Evolutionary conservation across 1,140 invertebrate species (phyloP).

Genomic region (Steinernema khuongi): DNA sequence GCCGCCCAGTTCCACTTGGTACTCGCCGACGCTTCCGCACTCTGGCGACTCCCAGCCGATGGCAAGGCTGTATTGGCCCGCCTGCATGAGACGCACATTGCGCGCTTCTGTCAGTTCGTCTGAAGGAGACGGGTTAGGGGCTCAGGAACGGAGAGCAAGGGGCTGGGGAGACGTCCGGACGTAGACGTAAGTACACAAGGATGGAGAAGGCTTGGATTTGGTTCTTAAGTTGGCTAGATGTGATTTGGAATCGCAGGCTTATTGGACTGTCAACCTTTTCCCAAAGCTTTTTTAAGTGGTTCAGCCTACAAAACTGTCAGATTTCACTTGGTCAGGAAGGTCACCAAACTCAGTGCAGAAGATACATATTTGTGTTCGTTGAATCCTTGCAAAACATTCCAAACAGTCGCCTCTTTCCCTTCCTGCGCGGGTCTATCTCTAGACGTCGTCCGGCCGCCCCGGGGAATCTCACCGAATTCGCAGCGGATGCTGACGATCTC

Average conservation of each 20-base stretch:
- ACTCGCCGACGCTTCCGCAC: conserved; percentile 55
- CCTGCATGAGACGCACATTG: conserved; percentile 50
- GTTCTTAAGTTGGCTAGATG: too few species aligned
- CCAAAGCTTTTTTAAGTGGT: too few species aligned
- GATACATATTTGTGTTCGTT: not conserved
- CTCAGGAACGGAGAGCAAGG: too few species aligned
- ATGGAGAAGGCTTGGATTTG: too few species aligned
- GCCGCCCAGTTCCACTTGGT: conserved; percentile 56
- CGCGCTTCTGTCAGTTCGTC: conserved; percentile 57
- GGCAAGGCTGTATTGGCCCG: conserved; percentile 51
- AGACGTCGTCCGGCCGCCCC: conserved; percentile 14
- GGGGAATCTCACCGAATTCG: conserved; percentile 46
- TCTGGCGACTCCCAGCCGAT: conserved; percentile 55
- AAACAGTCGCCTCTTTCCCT: not conserved
- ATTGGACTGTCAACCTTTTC: too few species aligned
- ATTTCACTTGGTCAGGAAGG: too few species aligned
- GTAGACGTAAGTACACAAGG: too few species aligned
- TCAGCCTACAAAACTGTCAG: too few species aligned
- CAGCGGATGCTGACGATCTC: conserved; percentile 58
- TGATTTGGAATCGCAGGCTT: too few species aligned
- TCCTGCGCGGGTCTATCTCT: not conserved
- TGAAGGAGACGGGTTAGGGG: conserved; percentile 23
- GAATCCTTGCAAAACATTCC: not conserved
- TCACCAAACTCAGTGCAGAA: too few species aligned
- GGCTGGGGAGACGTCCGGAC: too few species aligned